Conservation (phyloP, 2,888 invertebrate species). For the Pyrochroa serraticornis region DNA sequence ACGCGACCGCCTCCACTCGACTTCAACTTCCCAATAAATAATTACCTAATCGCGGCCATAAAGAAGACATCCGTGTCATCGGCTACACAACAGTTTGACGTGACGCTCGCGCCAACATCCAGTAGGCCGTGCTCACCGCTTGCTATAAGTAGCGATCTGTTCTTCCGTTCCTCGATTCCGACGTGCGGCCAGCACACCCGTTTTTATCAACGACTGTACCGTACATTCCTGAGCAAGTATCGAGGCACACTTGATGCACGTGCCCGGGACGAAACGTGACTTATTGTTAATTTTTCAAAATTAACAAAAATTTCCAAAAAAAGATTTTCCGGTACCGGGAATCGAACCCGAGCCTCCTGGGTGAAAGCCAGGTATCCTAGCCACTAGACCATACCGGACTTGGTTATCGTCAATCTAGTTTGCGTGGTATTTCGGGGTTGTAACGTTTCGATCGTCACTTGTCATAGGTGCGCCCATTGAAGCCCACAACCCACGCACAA, state of each 20-base stretch:
- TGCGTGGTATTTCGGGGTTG: no score
- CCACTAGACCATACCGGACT: neutral
- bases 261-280: slow-evolving; percentile 45
- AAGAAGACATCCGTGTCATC: slow-evolving; percentile 44
- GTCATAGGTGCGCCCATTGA: slow-evolving; percentile 43
- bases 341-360: slow-evolving; percentile 67
- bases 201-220: slow-evolving; percentile 33
- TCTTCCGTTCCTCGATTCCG: neutral
- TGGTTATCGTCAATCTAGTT: no score
- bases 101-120: slow-evolving; percentile 31
- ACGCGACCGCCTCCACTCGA: no score
- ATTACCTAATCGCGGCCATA: slow-evolving; percentile 33
- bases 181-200: no score
- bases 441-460: slow-evolving; percentile 43
- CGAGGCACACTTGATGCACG: slow-evolving; percentile 48
- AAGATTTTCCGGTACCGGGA: slow-evolving; percentile 59
- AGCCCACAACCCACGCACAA: slow-evolving; percentile 17
- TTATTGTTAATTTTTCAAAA: slow-evolving; percentile 29
- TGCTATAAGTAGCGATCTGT: slow-evolving; percentile 4
- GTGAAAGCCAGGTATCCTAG: slow-evolving; percentile 67
- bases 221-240: slow-evolving; percentile 43
- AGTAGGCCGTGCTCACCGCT: slow-evolving; percentile 22
- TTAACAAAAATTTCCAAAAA: neutral
- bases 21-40: slow-evolving; percentile 31
- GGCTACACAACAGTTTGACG: slow-evolving; percentile 28